Conservation (phyloP, 2,113 vertebrate genomes). For the Rhabdomys dilectus region DNA sequence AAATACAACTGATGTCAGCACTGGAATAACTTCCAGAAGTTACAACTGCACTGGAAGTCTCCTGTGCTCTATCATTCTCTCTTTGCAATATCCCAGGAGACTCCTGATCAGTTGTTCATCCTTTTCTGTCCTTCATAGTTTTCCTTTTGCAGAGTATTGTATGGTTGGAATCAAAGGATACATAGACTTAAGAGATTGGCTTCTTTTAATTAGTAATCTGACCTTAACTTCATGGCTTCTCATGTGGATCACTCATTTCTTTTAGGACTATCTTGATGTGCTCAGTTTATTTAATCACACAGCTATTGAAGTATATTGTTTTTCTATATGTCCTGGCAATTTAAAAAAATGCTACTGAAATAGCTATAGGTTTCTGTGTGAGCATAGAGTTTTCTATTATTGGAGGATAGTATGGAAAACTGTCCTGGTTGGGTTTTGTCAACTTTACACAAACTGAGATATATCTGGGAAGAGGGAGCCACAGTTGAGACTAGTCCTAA, state of each 20-base stretch:
- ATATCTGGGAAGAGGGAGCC: not conserved
- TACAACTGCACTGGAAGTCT: not conserved
- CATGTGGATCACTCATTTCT: not conserved
- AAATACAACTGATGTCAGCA: not conserved
- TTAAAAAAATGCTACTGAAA: not conserved
- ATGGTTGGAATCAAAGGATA: not conserved
- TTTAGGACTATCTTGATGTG: not conserved
- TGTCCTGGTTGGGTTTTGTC: not conserved
- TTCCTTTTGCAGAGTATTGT: not conserved
- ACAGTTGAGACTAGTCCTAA: not conserved
- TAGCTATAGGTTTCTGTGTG: not conserved
- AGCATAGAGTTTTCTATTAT: not conserved
- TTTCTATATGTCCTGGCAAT: not conserved
- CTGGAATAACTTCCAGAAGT: too few relatives aligned
- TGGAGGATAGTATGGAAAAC: not conserved
- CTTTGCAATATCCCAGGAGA: not conserved
- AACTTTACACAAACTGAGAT: not conserved
- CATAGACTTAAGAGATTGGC: not conserved
- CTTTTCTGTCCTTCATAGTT: not conserved
- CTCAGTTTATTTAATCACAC: not conserved
- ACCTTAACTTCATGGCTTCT: not conserved
- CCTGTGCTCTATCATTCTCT: not conserved
- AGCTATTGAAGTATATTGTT: not conserved
- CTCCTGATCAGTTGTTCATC: not conserved
- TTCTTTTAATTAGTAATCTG: not conserved